These are phyloP conservation scores for Trogon melanurus DNA, from an alignment of 2,113 vertebrate genomes.

Conservation along the genomic window DNA sequence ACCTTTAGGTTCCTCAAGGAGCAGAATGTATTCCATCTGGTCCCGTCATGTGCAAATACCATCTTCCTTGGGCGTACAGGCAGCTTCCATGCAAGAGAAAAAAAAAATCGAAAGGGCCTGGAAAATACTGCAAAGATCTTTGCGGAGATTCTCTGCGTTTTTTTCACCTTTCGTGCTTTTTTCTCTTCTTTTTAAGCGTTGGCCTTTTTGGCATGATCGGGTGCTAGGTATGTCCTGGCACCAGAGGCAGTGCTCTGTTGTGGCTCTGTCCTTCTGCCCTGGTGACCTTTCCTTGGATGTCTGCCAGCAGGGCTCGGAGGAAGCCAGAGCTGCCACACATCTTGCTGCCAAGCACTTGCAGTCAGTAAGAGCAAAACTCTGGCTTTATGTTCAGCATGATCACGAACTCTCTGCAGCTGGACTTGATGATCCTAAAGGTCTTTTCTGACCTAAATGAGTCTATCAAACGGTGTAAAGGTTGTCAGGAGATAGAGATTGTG, in stretches of 20 bases:
- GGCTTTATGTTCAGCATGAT: not conserved
- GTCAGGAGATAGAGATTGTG: not conserved
- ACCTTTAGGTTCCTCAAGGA: not conserved
- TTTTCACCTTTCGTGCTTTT: not conserved
- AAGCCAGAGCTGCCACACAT: not conserved
- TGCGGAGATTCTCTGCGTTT: not conserved
- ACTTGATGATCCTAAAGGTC: not conserved
- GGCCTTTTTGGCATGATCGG: not conserved
- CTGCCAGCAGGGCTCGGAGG: not conserved
- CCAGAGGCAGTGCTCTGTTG: not conserved
- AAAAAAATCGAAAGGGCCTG: not conserved
- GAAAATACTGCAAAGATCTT: not conserved
- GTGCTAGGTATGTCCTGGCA: not conserved
- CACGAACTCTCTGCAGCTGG: accelerated
- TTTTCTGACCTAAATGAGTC: not conserved
- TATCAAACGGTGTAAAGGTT: not conserved
- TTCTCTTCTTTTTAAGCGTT: not conserved
- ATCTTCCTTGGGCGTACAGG: not conserved
- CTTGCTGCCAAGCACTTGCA: not conserved
- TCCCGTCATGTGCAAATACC: not conserved
- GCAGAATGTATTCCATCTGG: not conserved
- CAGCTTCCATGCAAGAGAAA: not conserved
- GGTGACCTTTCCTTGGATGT: not conserved
- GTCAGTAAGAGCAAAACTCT: not conserved
- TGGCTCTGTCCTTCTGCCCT: not conserved